These are phyloP conservation scores for Oxyruncus cristatus DNA, from an alignment of 2,113 vertebrate species.

Conservation along the genomic window DNA sequence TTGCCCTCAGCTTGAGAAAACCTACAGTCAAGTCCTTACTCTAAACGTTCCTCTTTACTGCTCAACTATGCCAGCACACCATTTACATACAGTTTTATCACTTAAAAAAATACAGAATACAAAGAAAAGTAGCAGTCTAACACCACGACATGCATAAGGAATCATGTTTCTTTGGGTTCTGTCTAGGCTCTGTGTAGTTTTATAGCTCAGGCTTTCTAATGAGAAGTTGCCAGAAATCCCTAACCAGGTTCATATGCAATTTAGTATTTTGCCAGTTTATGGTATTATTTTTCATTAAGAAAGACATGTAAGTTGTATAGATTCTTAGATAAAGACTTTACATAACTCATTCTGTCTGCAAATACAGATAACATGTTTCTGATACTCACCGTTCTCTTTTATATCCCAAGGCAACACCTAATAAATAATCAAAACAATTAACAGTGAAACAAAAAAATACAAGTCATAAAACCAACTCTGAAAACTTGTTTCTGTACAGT, in stretches of 20 bases:
- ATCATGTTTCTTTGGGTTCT: not conserved
- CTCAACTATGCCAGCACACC: not conserved
- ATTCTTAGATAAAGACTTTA: not conserved
- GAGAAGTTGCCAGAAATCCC: not conserved
- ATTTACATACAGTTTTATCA: not conserved
- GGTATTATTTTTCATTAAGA: not conserved
- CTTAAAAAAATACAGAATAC: not conserved
- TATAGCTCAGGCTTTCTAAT: not conserved
- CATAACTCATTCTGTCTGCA: not conserved
- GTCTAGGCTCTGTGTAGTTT: not conserved
- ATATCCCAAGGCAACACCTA: not conserved
- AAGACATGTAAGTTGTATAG: not conserved
- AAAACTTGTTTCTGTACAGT: not conserved
- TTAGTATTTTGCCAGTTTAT: not conserved
- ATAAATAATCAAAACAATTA: not conserved
- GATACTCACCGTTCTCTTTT: not conserved
- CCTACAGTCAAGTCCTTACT: not conserved
- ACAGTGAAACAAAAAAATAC: not conserved
- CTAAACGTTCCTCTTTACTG: not conserved
- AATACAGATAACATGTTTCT: not conserved
- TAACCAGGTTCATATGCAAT: not conserved
- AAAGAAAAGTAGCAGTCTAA: not conserved
- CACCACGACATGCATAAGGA: rapidly evolving
- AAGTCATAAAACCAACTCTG: not conserved
- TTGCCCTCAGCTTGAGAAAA: not conserved